Percentiles rank a stretch among this genome's conserved stretches.
These are phyloP conservation scores for Rhingia campestris DNA, from an alignment of 2,888 invertebrate species.

Conservation along the genomic window DNA sequence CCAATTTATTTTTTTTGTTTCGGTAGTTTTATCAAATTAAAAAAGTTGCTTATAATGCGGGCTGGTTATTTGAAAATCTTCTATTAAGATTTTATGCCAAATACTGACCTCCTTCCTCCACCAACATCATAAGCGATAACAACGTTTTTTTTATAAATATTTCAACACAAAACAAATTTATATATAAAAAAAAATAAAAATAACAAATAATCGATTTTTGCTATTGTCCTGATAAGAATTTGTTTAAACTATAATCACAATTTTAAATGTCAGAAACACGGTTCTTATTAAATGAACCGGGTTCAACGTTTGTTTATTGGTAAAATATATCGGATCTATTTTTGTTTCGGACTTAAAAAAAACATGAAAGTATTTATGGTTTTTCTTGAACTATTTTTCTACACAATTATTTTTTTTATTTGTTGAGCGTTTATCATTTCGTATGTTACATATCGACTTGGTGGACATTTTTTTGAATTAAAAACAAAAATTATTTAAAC, in stretches of 20 bases:
- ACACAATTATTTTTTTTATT: slow-evolving; percentile 12
- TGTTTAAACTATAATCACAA: slow-evolving; percentile 54
- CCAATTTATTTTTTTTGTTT: slow-evolving; percentile 26
- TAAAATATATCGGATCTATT: slow-evolving; percentile 34
- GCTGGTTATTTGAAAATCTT: too few relatives aligned
- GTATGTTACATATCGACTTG: slow-evolving; percentile 30
- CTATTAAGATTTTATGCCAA: neutral
- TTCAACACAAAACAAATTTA: slow-evolving; percentile 51
- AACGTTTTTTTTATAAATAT: slow-evolving; percentile 3
- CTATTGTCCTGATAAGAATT: slow-evolving; percentile 65
- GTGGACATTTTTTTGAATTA: slow-evolving; percentile 11
- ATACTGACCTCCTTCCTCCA: neutral
- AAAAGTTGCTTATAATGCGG: too few relatives aligned
- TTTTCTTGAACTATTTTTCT: slow-evolving; percentile 29
- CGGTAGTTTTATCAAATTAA: slow-evolving; percentile 25
- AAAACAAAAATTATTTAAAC: slow-evolving; percentile 33
- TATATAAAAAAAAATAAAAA: slow-evolving; percentile 19
- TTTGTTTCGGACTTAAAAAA: slow-evolving; percentile 38
- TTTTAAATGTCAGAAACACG: slow-evolving; percentile 35
- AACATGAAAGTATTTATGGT: slow-evolving; percentile 35
- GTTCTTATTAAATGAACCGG: slow-evolving; percentile 51
- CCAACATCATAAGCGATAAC: slow-evolving; percentile 22
- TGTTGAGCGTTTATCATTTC: slow-evolving; percentile 31
- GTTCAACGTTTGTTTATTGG: slow-evolving; percentile 29
- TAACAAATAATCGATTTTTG: slow-evolving; percentile 38